phyloP scores from a whole-genome alignment of 2,888 invertebrate species.

The Trisateles emortualis region DNA sequence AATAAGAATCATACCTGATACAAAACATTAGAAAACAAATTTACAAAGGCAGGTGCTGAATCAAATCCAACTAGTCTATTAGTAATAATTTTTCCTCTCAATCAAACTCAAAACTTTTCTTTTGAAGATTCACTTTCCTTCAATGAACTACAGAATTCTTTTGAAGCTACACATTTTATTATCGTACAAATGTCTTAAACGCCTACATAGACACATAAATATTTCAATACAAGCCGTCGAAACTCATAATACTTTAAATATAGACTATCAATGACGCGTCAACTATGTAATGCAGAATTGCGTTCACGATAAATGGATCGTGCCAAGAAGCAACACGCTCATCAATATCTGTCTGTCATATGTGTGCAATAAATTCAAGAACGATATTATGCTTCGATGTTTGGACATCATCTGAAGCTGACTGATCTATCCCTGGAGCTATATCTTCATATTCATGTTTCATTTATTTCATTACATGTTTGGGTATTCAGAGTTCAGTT shows the following conservation, averaged over 20 bases:
- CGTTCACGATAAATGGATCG: conserved; percentile 53
- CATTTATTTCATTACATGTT: too few relatives aligned
- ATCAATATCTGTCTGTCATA: conserved; percentile 65
- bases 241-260: conserved; percentile 58
- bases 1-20: background rate
- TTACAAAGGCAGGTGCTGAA: background rate
- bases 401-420: conserved; percentile 9
- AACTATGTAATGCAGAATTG: conserved; percentile 67
- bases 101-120: background rate
- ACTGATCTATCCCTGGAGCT: conserved; percentile 8
- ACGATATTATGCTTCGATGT: conserved; percentile 46
- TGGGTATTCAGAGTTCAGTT: background rate
- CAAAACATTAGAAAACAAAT: background rate
- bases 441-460: conserved; percentile 5
- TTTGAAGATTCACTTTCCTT: conserved; percentile 9
- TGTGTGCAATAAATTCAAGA: conserved; percentile 42
- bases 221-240: conserved; percentile 29
- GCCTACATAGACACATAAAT: conserved; percentile 18
- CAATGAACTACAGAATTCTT: conserved; percentile 2
- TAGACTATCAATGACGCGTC: conserved; percentile 73
- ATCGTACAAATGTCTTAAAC: conserved; percentile 12
- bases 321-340: conserved; percentile 53
- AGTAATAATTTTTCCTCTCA: background rate
- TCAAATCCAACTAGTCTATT: background rate
- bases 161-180: conserved; percentile 13